These are phyloP conservation scores for Anaspis maculata DNA, from an alignment of 2,888 invertebrate genomes.

Conservation along the genomic window DNA sequence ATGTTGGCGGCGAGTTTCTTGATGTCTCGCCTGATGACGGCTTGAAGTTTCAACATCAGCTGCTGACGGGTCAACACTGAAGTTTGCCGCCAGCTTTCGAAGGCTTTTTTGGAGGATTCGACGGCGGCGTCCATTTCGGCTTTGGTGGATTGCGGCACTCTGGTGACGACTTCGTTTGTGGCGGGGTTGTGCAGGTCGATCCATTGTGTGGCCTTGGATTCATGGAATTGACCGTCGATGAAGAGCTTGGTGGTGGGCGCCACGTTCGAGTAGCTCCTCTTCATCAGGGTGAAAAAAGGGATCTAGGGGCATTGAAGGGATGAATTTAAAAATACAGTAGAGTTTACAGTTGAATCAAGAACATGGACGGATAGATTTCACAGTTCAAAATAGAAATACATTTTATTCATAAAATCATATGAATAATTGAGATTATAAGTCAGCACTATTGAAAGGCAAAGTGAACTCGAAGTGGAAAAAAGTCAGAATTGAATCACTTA, in stretches of 20 bases:
- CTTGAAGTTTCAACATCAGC: conserved; percentile 58
- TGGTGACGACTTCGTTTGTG: conserved; percentile 73
- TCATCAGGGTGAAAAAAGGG: conserved; percentile 13
- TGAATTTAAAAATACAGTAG: no score
- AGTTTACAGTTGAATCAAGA: no score
- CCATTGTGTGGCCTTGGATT: conserved; percentile 90
- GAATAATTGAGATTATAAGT: no score
- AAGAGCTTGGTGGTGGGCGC: conserved; percentile 79
- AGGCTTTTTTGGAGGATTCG: conserved; percentile 69
- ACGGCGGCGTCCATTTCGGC: conserved; percentile 87
- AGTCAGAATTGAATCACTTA: no score
- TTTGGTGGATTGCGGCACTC: conserved; percentile 83
- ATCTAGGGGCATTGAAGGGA: conserved; percentile 14
- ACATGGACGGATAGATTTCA: no score
- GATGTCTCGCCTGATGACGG: conserved; percentile 79
- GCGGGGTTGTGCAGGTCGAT: conserved; percentile 95
- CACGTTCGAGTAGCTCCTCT: conserved; percentile 37
- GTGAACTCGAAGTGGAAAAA: no score
- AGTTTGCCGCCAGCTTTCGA: conserved; percentile 77
- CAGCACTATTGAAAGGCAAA: no score
- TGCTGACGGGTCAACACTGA: conserved; percentile 89
- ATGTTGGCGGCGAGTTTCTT: conserved; percentile 84
- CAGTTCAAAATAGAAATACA: no score
- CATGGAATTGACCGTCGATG: conserved; percentile 88
- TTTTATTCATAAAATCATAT: no score